Base-by-base conservation (phyloP, 2,113 vertebrate species). In the Cryptotis parvus region DNA sequence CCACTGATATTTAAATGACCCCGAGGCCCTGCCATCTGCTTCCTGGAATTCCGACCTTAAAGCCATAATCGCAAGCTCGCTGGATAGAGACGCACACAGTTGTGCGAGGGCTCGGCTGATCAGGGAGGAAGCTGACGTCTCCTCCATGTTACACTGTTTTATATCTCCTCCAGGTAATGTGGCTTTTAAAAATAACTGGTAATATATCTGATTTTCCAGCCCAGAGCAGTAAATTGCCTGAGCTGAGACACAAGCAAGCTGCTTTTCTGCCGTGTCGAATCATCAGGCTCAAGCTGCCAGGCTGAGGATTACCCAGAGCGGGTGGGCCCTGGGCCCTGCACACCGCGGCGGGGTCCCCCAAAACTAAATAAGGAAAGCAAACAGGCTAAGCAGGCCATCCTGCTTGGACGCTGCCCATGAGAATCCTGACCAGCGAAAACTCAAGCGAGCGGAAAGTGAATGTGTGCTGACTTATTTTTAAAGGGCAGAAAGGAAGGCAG, bases 161-260 rank as follows among this genome's bases (percentile, higher is more conserved):
- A 45, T 1, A 39, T 20, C 27, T 14, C 37, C 29, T 33, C 55
- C 18, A 9, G 73, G 58, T 14, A 4, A 11, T 35, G 12, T 74
- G 39, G 27, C 45, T 90, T 85, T 73, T 76, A 58, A 84, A 92
- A 93, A 45, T 45, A 89, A 74, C 58, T 29, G 8, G 43, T 82
- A 39, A 26, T 6, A 15, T 20, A 16, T 84, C 65, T 65, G 35
- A 76, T 82, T 77, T 78, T 27, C 45, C 63, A 37, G 29, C 55
- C 45, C 10, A 69, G 39, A 52, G 24, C n/a, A 66, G 11, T 63
- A n/a, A n/a, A n/a, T n/a, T n/a, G 14, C 49, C 58, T 63, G 22
- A 20, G 18, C 55, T 1, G 22, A 58, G 18, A 24, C 20, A 58
- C 8, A 20, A 4, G 55, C 18, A 20, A 58, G 55, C 55, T 58